Conservation (phyloP, 2,888 invertebrate genomes). For the Eupithecia abbreviata region DNA sequence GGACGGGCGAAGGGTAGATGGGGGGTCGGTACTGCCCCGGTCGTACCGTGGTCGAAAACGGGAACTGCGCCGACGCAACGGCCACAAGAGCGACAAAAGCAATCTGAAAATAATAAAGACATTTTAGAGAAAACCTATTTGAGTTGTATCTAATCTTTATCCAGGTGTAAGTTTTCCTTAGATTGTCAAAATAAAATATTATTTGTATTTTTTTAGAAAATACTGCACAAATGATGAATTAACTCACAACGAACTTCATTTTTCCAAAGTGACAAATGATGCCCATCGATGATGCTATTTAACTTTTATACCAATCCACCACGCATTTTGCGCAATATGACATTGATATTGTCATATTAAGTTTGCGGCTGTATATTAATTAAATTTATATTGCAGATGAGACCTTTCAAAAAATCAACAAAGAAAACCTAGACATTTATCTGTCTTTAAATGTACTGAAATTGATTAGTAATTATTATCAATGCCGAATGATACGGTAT, state of each 20-base stretch:
- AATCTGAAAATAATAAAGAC: conserved; percentile 45
- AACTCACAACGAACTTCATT: conserved; percentile 69
- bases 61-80: conserved; percentile 62
- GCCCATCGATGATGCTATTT: conserved; percentile 45
- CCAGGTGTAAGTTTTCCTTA: no score
- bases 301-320: conserved; percentile 59
- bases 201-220: background rate
- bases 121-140: background rate
- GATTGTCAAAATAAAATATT: no score
- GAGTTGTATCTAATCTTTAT: no score
- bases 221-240: background rate
- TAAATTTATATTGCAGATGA: conserved; percentile 44
- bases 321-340: conserved; percentile 60
- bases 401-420: conserved; percentile 42
- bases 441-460: conserved; percentile 7
- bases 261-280: conserved; percentile 55
- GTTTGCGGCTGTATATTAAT: conserved; percentile 61
- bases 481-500: background rate
- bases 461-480: background rate
- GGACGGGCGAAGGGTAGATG: conserved; percentile 29
- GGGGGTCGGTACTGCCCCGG: conserved; percentile 34
- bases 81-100: conserved; percentile 63
- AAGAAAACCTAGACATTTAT: conserved; percentile 29
- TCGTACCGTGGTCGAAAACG: conserved; percentile 18
- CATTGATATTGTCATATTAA: conserved; percentile 61